Evolutionary conservation across 2,797 vertebrate species (phyloP).

Genomic region (Urosaurus nigricauda): DNA sequence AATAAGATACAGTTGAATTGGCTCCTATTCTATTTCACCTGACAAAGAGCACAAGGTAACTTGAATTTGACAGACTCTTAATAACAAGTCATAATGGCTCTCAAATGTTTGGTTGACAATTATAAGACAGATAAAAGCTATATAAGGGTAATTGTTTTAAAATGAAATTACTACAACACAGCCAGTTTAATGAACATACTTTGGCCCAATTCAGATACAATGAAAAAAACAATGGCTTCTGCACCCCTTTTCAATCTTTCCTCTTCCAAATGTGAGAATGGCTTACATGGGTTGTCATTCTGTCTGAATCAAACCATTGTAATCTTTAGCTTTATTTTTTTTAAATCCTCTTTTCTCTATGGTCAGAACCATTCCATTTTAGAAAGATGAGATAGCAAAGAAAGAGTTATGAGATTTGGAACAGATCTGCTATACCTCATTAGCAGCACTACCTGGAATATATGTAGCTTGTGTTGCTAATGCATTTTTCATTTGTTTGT

Average conservation of each 20-base stretch:
- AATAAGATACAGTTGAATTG: not conserved
- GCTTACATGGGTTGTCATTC: not conserved
- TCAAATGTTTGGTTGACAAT: too few species aligned
- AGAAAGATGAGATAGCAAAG: not conserved
- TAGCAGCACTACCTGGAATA: not conserved
- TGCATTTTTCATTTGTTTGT: constrained; percentile 12
- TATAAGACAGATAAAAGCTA: too few species aligned
- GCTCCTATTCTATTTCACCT: not conserved
- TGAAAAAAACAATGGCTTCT: too few species aligned
- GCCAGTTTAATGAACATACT: too few species aligned
- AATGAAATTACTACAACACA: too few species aligned
- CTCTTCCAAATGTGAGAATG: too few species aligned
- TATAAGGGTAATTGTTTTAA: too few species aligned
- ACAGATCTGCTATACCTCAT: not conserved
- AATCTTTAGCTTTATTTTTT: too few species aligned
- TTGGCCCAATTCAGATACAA: too few species aligned
- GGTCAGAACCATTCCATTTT: not conserved
- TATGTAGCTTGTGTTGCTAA: not conserved
- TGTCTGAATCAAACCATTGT: not conserved
- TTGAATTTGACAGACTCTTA: not conserved
- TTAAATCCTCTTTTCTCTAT: not conserved
- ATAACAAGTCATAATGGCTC: not conserved
- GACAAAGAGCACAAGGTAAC: not conserved
- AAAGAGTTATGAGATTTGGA: not conserved
- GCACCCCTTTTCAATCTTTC: too few species aligned